Conservation (phyloP, 1,140 invertebrate species). For the Trachymyrmex cornetzi region DNA sequence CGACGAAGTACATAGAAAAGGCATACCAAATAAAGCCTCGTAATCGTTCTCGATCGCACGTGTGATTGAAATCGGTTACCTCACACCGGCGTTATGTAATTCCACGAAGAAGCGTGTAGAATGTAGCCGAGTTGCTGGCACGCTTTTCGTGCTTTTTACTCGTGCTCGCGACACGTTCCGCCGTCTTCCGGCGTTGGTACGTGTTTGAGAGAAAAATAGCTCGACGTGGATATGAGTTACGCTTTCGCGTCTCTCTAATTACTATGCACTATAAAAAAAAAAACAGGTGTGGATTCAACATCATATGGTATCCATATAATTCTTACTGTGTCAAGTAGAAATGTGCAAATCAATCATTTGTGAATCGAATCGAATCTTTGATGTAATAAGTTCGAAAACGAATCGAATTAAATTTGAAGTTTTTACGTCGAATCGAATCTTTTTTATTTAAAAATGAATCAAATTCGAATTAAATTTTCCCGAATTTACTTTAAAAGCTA, state of each 20-base stretch:
- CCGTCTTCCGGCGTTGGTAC: background rate
- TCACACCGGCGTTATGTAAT: slow-evolving; percentile 64
- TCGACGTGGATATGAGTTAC: background rate
- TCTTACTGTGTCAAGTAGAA: too few relatives aligned
- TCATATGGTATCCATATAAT: too few relatives aligned
- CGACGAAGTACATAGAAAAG: slow-evolving; percentile 20
- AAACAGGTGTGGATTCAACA: too few relatives aligned
- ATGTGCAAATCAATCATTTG: too few relatives aligned
- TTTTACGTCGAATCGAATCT: too few relatives aligned
- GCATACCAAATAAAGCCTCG: slow-evolving; percentile 65
- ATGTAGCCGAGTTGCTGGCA: slow-evolving; percentile 56
- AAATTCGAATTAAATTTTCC: too few relatives aligned
- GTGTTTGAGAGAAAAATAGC: background rate
- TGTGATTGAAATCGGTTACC: slow-evolving; percentile 58
- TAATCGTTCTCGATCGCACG: slow-evolving; percentile 42
- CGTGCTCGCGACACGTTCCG: slow-evolving; percentile 3
- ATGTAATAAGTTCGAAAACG: too few relatives aligned
- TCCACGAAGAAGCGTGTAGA: slow-evolving; percentile 68
- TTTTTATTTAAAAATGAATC: too few relatives aligned
- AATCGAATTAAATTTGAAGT: too few relatives aligned
- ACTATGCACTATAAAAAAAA: too few relatives aligned
- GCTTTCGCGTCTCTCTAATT: background rate
- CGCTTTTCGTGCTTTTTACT: slow-evolving; percentile 65
- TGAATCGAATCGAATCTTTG: too few relatives aligned
- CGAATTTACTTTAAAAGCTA: too few relatives aligned